Evolutionary conservation across 1,140 invertebrate species (phyloP).

Genomic region (Chymomyza costata): DNA sequence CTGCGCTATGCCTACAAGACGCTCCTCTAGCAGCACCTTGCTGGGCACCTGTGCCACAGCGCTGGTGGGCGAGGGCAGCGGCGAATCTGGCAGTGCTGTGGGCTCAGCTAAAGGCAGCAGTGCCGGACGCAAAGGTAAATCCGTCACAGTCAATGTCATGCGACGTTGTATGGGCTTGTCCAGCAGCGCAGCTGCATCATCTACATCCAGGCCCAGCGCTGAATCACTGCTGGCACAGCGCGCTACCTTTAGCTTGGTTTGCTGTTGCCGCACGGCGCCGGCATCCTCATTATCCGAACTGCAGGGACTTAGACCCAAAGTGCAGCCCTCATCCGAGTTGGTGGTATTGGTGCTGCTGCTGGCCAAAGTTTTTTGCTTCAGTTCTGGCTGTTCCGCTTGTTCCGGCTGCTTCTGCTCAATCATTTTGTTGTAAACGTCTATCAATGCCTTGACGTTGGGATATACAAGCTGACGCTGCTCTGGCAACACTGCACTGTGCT

Average conservation of each 20-base stretch:
- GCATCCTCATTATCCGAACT: slow-evolving; percentile 64
- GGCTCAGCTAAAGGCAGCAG: slow-evolving; percentile 67
- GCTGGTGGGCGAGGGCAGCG: slow-evolving; percentile 43
- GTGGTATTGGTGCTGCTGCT: slow-evolving; percentile 34
- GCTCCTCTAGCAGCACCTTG: slow-evolving; percentile 70
- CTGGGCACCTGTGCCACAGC: slow-evolving; percentile 45
- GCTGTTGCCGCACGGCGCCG: slow-evolving; percentile 6
- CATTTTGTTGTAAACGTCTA: slow-evolving; percentile 54
- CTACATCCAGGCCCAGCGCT: slow-evolving; percentile 65
- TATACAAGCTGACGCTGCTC: neutral
- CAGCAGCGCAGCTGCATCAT: slow-evolving; percentile 43
- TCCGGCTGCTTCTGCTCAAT: slow-evolving; percentile 41
- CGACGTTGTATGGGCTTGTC: slow-evolving; percentile 44
- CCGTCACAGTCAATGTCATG: slow-evolving; percentile 68
- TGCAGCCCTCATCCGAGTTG: slow-evolving; percentile 71
- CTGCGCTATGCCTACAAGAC: slow-evolving; percentile 51
- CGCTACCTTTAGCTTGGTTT: slow-evolving; percentile 56
- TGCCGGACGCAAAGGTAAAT: slow-evolving; percentile 63
- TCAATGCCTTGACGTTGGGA: slow-evolving; percentile 24
- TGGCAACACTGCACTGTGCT: slow-evolving; percentile 4
- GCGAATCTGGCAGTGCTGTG: slow-evolving; percentile 62
- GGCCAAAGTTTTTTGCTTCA: no score
- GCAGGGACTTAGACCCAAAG: slow-evolving; percentile 59
- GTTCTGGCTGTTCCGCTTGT: neutral
- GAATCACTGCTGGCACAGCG: slow-evolving; percentile 72